Evolutionary conservation across 2,888 invertebrate species (phyloP), one percentile per base, ranked within the genome.

Genomic region (Drosophila pseudotakahashii): DNA sequence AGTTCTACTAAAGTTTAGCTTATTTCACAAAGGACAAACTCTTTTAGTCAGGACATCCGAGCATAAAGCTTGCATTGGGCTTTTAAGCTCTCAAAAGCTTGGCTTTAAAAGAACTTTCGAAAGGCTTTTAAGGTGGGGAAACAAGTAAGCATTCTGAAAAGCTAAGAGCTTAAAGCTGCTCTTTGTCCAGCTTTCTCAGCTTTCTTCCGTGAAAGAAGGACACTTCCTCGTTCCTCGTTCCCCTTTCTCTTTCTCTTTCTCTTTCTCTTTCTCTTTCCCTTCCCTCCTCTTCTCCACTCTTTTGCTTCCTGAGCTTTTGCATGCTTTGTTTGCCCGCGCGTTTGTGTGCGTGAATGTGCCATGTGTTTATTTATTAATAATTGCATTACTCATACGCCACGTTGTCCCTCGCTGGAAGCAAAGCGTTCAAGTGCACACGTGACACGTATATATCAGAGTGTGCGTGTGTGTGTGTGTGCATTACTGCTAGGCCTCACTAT

Each of bases 351-450:
- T 41, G 55, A 57, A 50, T 34, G 45, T 61, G 48, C 11, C 42
- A 19, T 52, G 16, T 64, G 73, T 81, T 77, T 77, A 76, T 73
- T 81, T 86, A 87, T 81, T 78, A 81, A 81, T 76, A 78, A 83
- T 79, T 81, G 75, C 81, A 83, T 83, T 83, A 87, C 84, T 71
- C 84, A 83, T 84, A 79, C 87, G 81, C 81, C 74, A 61, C 19
- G 76, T 64, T 70, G 79, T 57, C 54, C 62, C 60, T 37, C 42
- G 36, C 52, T 37, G 50, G 42, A 30, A 71, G 78, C 75, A 53
- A 53, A 45, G 79, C 79, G 84, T 81, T 86, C 71, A 86, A 82
- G 84, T 87, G 77, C 81, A 81, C 81, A 81, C 79, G 87, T 83
- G 87, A 86, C 81, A 81, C 67, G 50, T 54, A 45, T 55, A 26